These are phyloP conservation scores for Xestia c-nigrum DNA, from an alignment of 2,888 invertebrate species.

Conservation along the genomic window DNA sequence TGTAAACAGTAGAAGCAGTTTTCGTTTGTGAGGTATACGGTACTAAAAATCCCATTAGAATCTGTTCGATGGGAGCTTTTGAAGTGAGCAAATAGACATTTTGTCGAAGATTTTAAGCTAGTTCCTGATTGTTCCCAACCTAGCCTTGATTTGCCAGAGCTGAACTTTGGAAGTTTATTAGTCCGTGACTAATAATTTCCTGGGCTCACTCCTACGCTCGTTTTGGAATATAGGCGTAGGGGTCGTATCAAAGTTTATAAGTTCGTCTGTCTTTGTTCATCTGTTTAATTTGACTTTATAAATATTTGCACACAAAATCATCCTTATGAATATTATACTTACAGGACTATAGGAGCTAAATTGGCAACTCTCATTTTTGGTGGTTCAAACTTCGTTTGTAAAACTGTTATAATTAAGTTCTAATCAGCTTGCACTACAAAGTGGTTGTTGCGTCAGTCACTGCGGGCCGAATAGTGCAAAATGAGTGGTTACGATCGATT, in stretches of 20 bases:
- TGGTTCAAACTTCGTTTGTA: too few species aligned
- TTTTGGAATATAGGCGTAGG: not conserved
- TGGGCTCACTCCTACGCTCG: not conserved
- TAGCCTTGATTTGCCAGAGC: not conserved
- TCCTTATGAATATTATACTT: too few species aligned
- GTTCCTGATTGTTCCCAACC: slow-evolving; percentile 29
- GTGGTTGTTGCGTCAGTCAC: too few species aligned
- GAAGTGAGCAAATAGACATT: slow-evolving; percentile 42
- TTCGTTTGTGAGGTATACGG: not conserved
- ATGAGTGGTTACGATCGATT: too few species aligned
- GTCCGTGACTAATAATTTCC: slow-evolving; percentile 6
- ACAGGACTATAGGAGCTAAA: too few species aligned
- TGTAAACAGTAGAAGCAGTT: not conserved
- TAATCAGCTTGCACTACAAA: too few species aligned
- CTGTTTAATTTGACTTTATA: not conserved
- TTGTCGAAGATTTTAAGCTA: slow-evolving; percentile 37
- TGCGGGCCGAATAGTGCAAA: too few species aligned
- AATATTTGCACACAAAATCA: not conserved
- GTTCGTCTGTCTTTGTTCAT: not conserved
- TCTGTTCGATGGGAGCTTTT: slow-evolving; percentile 35
- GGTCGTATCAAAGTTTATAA: not conserved
- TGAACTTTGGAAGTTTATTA: not conserved
- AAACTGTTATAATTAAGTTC: too few species aligned
- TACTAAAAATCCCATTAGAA: slow-evolving; percentile 37
- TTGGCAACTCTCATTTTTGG: too few species aligned